Evolutionary conservation across 2,888 invertebrate genomes (phyloP), one percentile per base, ranked within the genome.

Genomic region (Melinaea menophilus): DNA sequence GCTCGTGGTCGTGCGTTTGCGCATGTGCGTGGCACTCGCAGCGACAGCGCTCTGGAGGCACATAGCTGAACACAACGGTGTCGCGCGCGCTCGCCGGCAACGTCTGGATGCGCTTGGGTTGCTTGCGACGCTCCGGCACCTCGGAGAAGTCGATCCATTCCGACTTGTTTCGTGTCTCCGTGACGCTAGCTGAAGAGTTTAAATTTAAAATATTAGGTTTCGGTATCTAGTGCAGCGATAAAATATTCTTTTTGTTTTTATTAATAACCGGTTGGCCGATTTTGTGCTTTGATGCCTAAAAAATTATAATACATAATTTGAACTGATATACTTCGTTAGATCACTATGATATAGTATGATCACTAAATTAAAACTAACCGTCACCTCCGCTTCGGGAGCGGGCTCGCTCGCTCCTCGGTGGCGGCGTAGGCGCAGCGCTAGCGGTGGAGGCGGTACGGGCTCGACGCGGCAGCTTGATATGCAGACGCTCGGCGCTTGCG

Each of bases 111-210:
- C 95, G 92, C 82, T 95, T 95, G 31, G 96, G 95, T 67, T 95
- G 93, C 84, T 95, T 95, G 61, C 95, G 91, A 71, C 94, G 93
- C 83, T 96, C 96, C 0, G 96, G 96, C 64, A 96, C 94, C 76
- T 96, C 96, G 79, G 95, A 95, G 79, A 96, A 96, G 82, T 96
- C 95, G 67, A 97, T 95, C 97, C 97, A 97, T 72, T 95, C 94
- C 11, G 79, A 62, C 70, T 85, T 86, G 47, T 76, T 69, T 22
- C 81, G 80, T 12, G 73, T 65, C 66, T 84, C 86, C 47, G 71
- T 69, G 37, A 64, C 81, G 69, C 83, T 73, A 51, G 64, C 61
- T 62, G 59, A 33, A 35, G 56, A 45, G 57, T 34, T 22, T 47
- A 58, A 48, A 47, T 1, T 41, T 9, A 35, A 58, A 37, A 46